These are phyloP conservation scores for Sarcophaga subvicina DNA, from an alignment of 2,888 invertebrate species.

Conservation along the genomic window DNA sequence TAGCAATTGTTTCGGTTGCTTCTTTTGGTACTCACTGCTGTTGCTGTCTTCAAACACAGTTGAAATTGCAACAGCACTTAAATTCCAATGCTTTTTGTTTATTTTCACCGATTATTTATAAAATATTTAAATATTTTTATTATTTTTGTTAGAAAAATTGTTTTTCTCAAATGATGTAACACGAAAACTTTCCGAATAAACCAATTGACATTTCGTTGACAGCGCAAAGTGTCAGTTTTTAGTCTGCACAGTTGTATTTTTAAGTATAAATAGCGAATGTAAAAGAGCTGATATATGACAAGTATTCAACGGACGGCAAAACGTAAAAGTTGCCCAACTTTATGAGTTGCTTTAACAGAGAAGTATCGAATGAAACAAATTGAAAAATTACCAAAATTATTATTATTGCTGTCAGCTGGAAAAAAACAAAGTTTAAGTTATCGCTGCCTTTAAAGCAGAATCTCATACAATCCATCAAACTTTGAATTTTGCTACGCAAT, in stretches of 20 bases:
- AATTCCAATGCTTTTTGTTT: constrained; percentile 19
- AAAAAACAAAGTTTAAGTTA: no score
- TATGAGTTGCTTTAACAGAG: no score
- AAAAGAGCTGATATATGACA: neutral
- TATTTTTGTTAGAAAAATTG: constrained; percentile 56
- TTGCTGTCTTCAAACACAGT: constrained; percentile 59
- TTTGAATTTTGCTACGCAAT: no score
- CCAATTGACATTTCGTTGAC: constrained; percentile 54
- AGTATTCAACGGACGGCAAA: no score
- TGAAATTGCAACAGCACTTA: constrained; percentile 64
- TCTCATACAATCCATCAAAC: no score
- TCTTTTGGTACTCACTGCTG: constrained; percentile 65
- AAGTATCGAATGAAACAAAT: no score
- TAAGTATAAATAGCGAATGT: neutral
- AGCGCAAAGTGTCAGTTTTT: constrained; percentile 31
- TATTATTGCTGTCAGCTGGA: no score
- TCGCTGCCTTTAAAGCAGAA: no score
- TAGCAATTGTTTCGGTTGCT: neutral
- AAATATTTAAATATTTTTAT: constrained; percentile 33
- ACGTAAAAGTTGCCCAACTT: no score
- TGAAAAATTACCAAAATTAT: no score
- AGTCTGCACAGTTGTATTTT: neutral
- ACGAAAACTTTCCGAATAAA: constrained; percentile 68
- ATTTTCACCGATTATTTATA: constrained; percentile 23
- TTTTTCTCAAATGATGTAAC: constrained; percentile 74